Evolutionary conservation across 53 echinoderm and acorn worm species (phyloP).

Genomic region (Paelopatides confundens): DNA sequence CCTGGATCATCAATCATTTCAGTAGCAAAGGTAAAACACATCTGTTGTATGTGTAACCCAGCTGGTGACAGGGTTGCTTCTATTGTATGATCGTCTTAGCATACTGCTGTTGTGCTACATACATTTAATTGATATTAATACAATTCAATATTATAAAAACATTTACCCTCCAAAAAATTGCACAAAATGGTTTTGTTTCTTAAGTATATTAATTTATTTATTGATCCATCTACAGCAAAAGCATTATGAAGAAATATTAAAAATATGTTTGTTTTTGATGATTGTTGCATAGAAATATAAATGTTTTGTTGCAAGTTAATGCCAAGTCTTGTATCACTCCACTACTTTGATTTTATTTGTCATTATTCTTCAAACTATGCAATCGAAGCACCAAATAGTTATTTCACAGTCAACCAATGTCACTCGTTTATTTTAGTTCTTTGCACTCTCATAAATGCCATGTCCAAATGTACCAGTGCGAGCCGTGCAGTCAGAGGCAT

Average conservation of each 20-base stretch:
- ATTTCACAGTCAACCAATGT: background rate
- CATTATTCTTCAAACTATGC: background rate
- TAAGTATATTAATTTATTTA: too few relatives aligned
- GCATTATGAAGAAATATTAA: background rate
- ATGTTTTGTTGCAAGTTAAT: background rate
- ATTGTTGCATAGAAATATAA: slow-evolving; percentile 11
- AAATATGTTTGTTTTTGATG: background rate
- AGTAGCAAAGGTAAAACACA: too few relatives aligned
- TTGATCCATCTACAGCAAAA: background rate
- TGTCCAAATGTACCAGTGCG: slow-evolving; percentile 94
- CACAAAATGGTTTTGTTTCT: too few relatives aligned
- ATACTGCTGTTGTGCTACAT: too few relatives aligned
- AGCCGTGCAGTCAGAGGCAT: slow-evolving; percentile 92
- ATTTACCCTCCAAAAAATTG: too few relatives aligned
- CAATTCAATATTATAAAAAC: too few relatives aligned
- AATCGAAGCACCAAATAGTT: background rate
- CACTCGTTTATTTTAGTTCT: slow-evolving; percentile 68
- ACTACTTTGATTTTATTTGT: background rate
- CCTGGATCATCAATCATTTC: too few relatives aligned
- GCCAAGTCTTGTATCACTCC: too few relatives aligned
- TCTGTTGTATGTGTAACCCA: too few relatives aligned
- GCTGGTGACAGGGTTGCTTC: too few relatives aligned
- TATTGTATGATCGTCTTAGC: too few relatives aligned
- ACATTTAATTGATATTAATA: too few relatives aligned
- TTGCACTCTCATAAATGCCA: slow-evolving; percentile 93